phyloP scores from a whole-genome alignment of 37 sponge, comb jelly and placozoan species.

The Crambe crambe region DNA sequence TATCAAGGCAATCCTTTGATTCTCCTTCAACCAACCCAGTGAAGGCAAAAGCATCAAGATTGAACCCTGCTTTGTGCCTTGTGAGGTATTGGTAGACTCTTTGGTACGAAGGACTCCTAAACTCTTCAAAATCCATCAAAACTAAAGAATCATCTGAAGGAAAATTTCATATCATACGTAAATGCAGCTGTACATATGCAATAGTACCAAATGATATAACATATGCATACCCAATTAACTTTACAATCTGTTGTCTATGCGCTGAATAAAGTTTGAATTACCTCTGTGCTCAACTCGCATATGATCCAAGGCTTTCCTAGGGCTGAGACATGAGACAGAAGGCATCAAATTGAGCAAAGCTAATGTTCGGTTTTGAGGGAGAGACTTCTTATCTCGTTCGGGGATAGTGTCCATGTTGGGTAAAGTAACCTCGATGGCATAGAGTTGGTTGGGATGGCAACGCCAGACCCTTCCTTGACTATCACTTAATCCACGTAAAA shows the following conservation, averaged over 20 bases:
- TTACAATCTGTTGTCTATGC: no score
- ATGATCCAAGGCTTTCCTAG: background rate
- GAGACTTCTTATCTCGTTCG: background rate
- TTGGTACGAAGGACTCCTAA: slow-evolving; percentile 49
- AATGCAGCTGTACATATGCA: no score
- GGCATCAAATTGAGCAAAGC: slow-evolving; percentile 42
- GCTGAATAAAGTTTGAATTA: no score
- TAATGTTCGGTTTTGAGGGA: slow-evolving; percentile 9
- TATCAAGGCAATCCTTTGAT: slow-evolving; percentile 33
- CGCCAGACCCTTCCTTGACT: slow-evolving; percentile 62
- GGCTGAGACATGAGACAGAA: slow-evolving; percentile 33
- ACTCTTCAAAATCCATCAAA: slow-evolving; percentile 50
- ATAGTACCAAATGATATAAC: no score
- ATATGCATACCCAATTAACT: no score
- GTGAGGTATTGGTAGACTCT: no score
- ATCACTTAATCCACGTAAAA: slow-evolving; percentile 51
- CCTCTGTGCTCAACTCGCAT: background rate
- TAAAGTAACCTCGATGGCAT: slow-evolving; percentile 65
- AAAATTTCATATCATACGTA: no score
- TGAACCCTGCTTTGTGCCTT: no score
- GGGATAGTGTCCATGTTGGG: background rate
- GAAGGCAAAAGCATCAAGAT: slow-evolving; percentile 61
- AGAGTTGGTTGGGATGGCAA: slow-evolving; percentile 42
- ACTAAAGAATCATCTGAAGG: slow-evolving; percentile 4
- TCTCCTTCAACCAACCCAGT: slow-evolving; percentile 26